These are phyloP conservation scores for Channallabes apus DNA, from an alignment of 2,797 vertebrate species.

Conservation along the genomic window DNA sequence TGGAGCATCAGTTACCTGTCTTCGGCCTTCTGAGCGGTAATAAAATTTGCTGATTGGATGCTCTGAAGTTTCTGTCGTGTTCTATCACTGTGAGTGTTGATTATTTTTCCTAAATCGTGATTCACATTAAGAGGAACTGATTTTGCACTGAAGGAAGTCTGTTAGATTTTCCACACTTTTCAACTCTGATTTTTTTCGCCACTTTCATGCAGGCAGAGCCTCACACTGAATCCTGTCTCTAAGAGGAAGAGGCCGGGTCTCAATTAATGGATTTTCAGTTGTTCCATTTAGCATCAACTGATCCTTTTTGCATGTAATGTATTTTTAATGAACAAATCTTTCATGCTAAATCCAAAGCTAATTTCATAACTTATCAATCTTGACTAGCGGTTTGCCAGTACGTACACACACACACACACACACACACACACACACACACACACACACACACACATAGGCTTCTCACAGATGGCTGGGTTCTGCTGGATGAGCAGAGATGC, in stretches of 20 bases:
- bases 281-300: constrained; percentile 74
- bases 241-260: constrained; percentile 43
- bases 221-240: constrained; percentile 39
- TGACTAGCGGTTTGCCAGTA: constrained; percentile 61
- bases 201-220: neutral
- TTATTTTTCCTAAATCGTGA: constrained; percentile 26
- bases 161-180: neutral
- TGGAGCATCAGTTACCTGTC: constrained; percentile 55
- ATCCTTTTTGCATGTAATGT: constrained; percentile 73
- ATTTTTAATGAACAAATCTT: constrained; percentile 80
- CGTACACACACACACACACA: constrained; percentile 33
- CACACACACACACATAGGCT: constrained; percentile 28
- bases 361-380: constrained; percentile 73
- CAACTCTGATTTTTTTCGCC: no score
- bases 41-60: constrained; percentile 50
- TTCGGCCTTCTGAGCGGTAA: constrained; percentile 40
- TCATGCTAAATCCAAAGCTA: constrained; percentile 76
- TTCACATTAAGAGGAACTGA: neutral
- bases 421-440: constrained; percentile 18
- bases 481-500: constrained; percentile 64
- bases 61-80: constrained; percentile 4
- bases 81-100: constrained; percentile 9
- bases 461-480: constrained; percentile 74
- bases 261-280: constrained; percentile 64
- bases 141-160: neutral